Percentiles rank a stretch among this genome's conserved stretches.
phyloP scores from a whole-genome alignment of 1,140 invertebrate genomes.

The Calliopsis andreniformis region DNA sequence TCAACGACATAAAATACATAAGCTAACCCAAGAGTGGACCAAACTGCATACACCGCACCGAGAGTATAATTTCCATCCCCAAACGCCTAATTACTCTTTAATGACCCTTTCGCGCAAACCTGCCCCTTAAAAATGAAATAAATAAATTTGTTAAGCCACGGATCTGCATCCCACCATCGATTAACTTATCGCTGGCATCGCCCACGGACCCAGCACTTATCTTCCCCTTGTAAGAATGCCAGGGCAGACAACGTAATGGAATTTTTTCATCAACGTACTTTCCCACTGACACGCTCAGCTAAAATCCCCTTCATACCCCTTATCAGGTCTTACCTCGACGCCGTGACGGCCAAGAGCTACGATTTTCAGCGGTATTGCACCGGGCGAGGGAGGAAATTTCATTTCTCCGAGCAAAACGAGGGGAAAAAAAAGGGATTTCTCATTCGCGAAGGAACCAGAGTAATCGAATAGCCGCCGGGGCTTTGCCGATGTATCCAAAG shows the following conservation, averaged over 20 bases:
- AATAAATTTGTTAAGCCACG: neutral
- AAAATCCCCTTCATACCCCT: constrained; percentile 60
- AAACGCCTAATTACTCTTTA: no score
- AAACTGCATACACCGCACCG: no score
- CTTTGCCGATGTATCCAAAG: constrained; percentile 23
- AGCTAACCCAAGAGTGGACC: no score
- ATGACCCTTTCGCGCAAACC: no score
- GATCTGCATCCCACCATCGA: neutral
- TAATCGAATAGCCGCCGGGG: constrained; percentile 34
- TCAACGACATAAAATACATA: no score
- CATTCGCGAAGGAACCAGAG: constrained; percentile 9
- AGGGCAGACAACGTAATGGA: constrained; percentile 70
- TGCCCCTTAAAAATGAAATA: no score
- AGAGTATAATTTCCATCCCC: no score
- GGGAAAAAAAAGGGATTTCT: neutral
- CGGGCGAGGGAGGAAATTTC: constrained; percentile 3
- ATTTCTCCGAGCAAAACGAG: neutral
- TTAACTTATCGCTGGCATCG: neutral
- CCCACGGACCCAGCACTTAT: constrained; percentile 63
- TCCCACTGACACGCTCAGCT: constrained; percentile 58
- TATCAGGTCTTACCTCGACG: constrained; percentile 48
- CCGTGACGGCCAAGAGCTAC: constrained; percentile 8
- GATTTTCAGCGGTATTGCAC: constrained; percentile 37
- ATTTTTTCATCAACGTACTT: constrained; percentile 74
- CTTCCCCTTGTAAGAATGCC: constrained; percentile 66